These are phyloP conservation scores for Sus cebifrons DNA, from an alignment of 2,797 vertebrate species.

Conservation along the genomic window DNA sequence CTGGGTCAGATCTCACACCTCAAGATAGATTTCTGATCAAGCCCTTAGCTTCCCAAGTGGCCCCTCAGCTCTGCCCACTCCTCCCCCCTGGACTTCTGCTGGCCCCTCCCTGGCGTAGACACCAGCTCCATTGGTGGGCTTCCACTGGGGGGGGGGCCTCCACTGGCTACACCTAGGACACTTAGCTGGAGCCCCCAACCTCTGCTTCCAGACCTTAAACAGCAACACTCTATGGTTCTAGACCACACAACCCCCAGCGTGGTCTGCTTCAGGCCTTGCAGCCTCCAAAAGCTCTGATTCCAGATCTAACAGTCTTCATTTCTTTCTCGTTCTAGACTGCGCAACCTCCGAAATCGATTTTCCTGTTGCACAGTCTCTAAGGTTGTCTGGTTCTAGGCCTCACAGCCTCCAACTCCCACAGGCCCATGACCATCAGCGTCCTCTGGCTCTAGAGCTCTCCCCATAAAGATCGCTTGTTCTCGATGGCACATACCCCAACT, in stretches of 20 bases:
- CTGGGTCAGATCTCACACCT: neutral
- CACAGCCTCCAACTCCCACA: neutral
- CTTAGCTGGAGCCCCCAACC: neutral
- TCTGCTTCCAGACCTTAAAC: neutral
- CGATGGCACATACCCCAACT: neutral
- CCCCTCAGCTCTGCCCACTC: neutral
- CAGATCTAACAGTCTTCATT: neutral
- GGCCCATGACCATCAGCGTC: neutral
- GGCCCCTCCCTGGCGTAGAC: neutral
- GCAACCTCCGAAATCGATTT: neutral
- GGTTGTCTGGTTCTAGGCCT: neutral
- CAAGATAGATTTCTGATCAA: neutral
- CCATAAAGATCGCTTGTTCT: neutral
- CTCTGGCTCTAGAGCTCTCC: conserved; percentile 12
- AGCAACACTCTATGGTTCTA: neutral
- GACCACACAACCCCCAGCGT: neutral
- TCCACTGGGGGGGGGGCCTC: neutral
- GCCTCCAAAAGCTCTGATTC: neutral
- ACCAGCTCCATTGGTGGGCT: neutral
- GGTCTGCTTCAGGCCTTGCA: neutral
- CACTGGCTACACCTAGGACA: too few species aligned
- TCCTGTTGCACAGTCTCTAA: neutral
- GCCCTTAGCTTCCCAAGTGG: neutral
- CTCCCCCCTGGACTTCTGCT: neutral
- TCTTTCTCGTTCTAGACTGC: neutral